phyloP scores from a whole-genome alignment of 2,797 vertebrate species.

The Todus mexicanus region DNA sequence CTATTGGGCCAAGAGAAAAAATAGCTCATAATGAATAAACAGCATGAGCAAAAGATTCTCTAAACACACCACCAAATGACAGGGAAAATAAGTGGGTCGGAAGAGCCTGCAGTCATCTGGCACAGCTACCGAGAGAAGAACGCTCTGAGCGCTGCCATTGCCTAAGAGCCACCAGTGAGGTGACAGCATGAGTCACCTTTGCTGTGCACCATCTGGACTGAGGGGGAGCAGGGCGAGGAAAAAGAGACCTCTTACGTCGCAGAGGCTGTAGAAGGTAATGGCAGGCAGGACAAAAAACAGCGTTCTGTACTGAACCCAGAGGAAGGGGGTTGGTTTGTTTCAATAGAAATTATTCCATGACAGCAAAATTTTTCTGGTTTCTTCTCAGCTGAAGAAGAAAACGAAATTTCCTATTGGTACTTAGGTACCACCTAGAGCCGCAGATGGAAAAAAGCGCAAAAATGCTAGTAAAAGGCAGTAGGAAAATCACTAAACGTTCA shows the following conservation, averaged over 20 bases:
- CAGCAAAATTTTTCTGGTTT: not conserved
- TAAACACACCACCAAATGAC: not conserved
- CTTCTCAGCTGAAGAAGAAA: not conserved
- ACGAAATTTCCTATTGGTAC: not conserved
- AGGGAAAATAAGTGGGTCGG: not conserved
- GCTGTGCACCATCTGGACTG: not conserved
- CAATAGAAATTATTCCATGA: not conserved
- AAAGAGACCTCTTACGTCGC: not conserved
- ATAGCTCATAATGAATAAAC: not conserved
- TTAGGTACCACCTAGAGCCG: not conserved
- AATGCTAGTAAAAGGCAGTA: not conserved
- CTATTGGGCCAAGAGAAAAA: not conserved
- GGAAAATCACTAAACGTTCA: not conserved
- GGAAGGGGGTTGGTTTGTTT: not conserved
- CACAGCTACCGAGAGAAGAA: not conserved
- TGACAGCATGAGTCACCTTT: constrained; percentile 8
- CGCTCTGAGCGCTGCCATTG: not conserved
- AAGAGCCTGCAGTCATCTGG: not conserved
- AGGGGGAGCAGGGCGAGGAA: not conserved
- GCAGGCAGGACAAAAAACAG: not conserved
- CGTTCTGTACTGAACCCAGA: not conserved
- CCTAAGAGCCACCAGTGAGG: not conserved
- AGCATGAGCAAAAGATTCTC: not conserved
- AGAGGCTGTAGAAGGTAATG: not conserved
- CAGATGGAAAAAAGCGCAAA: not conserved